These are phyloP conservation scores for Eupithecia insigniata DNA, from an alignment of 2,888 invertebrate genomes.

Conservation along the genomic window DNA sequence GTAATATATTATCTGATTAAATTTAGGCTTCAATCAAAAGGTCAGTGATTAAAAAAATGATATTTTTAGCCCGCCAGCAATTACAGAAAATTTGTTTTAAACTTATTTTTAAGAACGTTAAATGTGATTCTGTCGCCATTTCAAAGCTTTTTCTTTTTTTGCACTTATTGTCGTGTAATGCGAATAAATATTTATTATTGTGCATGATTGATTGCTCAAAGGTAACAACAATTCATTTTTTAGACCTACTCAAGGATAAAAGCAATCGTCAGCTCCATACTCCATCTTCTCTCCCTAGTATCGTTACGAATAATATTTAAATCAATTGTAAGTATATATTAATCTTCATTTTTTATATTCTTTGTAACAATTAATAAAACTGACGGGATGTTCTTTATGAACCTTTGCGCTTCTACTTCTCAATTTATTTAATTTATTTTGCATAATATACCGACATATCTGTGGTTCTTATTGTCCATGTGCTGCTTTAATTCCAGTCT, in stretches of 20 bases:
- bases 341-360: conserved; percentile 31
- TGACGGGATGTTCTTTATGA: conserved; percentile 9
- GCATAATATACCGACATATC: background rate
- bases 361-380: conserved; percentile 9
- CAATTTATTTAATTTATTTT: background rate
- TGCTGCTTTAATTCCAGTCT: too few relatives aligned
- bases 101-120: background rate
- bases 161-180: background rate
- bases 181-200: background rate
- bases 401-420: background rate
- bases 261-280: conserved; percentile 24
- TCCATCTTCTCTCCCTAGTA: conserved; percentile 21
- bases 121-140: background rate
- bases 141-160: background rate
- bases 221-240: background rate
- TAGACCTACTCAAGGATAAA: background rate
- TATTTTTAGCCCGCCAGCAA: background rate
- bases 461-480: background rate
- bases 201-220: background rate
- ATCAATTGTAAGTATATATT: conserved; percentile 30
- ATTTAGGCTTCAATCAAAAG: background rate
- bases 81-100: background rate
- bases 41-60: background rate
- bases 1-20: background rate
- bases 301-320: conserved; percentile 28